phyloP scores from a whole-genome alignment of 2,113 vertebrate genomes.

The Chlorocebus sabaeus region DNA sequence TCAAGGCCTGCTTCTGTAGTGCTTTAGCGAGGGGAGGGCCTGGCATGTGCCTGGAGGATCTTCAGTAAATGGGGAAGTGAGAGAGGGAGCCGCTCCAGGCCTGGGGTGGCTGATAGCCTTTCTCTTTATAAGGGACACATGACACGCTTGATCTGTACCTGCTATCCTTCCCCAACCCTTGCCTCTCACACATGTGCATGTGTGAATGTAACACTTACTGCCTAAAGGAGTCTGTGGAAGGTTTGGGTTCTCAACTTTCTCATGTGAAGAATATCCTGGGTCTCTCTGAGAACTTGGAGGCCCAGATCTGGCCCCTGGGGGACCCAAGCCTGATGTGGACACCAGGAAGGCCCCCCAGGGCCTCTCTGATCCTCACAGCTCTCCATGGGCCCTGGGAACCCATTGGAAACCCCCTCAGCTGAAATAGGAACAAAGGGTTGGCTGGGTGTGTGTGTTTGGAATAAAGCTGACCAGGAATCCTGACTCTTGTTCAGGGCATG shows the following conservation, averaged over 20 bases:
- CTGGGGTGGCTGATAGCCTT: background rate
- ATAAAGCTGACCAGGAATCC: background rate
- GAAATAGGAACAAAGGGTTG: background rate
- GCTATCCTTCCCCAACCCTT: background rate
- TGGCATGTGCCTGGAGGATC: too few species aligned
- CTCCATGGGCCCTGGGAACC: accelerated
- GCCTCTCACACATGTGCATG: background rate
- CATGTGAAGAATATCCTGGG: background rate
- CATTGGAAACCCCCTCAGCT: background rate
- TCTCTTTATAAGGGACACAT: background rate
- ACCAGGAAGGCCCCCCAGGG: background rate
- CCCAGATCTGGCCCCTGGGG: background rate
- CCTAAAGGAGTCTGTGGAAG: background rate
- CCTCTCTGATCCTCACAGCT: background rate
- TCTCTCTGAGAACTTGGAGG: background rate
- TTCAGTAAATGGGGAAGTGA: too few species aligned
- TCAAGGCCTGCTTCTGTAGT: background rate
- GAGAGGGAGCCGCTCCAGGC: background rate
- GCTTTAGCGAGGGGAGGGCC: background rate
- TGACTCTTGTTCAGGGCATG: accelerated
- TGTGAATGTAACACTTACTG: background rate
- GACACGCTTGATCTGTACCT: background rate
- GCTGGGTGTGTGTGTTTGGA: accelerated
- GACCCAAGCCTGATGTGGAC: background rate
- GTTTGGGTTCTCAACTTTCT: background rate